Percentiles rank a stretch among this genome's conserved stretches.
Evolutionary conservation across 2,797 vertebrate species (phyloP).

Genomic region (Phrynocephalus vlangalii): DNA sequence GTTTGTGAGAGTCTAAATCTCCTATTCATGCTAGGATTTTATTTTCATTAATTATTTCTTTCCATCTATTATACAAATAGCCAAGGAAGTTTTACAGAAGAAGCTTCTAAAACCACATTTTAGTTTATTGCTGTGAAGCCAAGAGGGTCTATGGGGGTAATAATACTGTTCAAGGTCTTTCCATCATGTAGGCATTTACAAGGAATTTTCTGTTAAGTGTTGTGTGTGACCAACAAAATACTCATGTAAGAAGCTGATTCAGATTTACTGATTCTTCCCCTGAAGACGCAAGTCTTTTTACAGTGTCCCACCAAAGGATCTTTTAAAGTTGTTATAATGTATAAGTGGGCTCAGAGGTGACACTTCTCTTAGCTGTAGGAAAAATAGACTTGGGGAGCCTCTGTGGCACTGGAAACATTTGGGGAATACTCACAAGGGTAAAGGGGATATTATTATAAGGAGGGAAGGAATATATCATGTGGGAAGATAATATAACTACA

Average conservation of each 20-base stretch:
- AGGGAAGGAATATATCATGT: not conserved
- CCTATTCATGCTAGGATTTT: not conserved
- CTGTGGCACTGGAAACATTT: slow-evolving; percentile 20
- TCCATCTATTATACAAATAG: not conserved
- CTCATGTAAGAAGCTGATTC: slow-evolving; percentile 39
- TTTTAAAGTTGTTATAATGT: slow-evolving; percentile 16
- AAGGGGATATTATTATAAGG: slow-evolving; percentile 16
- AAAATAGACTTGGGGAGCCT: not conserved
- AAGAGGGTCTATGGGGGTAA: not conserved
- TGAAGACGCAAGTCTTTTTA: slow-evolving; percentile 34
- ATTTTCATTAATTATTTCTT: not conserved
- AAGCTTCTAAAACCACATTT: not conserved
- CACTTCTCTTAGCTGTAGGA: slow-evolving; percentile 23
- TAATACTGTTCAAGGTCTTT: slow-evolving; percentile 11
- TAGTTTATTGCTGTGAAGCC: slow-evolving; percentile 14
- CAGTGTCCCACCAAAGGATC: slow-evolving; percentile 9
- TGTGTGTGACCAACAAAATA: slow-evolving; percentile 37
- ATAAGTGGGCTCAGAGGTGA: slow-evolving; percentile 2
- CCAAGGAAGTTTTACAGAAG: not conserved
- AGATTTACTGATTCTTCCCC: slow-evolving; percentile 36
- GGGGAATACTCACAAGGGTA: slow-evolving; percentile 27
- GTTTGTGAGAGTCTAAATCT: not conserved
- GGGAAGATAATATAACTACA: not conserved
- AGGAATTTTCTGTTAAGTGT: slow-evolving; percentile 22
- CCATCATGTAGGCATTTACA: slow-evolving; percentile 20